A percentile compares a stretch with the other conserved stretches of the same genome.
Conservation (phyloP, 2,888 invertebrate species). For the Pseudococcus longispinus region DNA sequence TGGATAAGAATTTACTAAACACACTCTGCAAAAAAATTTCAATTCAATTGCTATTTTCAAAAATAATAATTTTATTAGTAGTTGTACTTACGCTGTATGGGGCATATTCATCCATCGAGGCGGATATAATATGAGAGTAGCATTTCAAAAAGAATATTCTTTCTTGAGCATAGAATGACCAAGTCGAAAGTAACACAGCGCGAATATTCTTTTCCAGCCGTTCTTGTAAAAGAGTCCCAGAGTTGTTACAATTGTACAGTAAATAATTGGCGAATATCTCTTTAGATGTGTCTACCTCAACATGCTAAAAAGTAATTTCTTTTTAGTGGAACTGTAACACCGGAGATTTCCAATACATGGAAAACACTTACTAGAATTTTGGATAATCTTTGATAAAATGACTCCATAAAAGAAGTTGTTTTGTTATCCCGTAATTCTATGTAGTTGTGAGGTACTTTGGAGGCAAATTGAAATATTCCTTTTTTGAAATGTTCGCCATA, state of each 20-base stretch:
- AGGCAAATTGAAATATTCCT: conserved; percentile 50
- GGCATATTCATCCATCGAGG: conserved; percentile 42
- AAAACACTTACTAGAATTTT: conserved; percentile 47
- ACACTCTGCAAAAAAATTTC: background rate
- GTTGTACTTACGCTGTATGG: conserved; percentile 6
- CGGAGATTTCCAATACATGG: background rate
- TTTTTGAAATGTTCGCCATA: conserved; percentile 30
- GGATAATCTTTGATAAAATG: conserved; percentile 48
- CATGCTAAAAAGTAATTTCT: conserved; percentile 4
- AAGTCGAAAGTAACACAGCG: conserved; percentile 41
- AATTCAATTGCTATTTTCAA: background rate
- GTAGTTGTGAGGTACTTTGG: conserved; percentile 25
- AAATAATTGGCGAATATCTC: conserved; percentile 53
- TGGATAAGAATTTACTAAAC: conserved; percentile 35
- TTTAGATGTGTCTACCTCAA: conserved; percentile 35
- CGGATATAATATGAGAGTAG: conserved; percentile 46
- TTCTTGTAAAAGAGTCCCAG: conserved; percentile 44
- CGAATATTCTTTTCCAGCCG: conserved; percentile 49
- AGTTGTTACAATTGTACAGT: conserved; percentile 50
- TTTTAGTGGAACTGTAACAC: background rate
- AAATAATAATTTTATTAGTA: background rate
- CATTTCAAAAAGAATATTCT: conserved; percentile 51
- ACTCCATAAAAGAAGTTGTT: conserved; percentile 46
- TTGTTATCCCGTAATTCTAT: conserved; percentile 49
- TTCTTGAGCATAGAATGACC: conserved; percentile 51